phyloP scores from a whole-genome alignment of 2,888 invertebrate species.

The Muschampia plurimacula region DNA sequence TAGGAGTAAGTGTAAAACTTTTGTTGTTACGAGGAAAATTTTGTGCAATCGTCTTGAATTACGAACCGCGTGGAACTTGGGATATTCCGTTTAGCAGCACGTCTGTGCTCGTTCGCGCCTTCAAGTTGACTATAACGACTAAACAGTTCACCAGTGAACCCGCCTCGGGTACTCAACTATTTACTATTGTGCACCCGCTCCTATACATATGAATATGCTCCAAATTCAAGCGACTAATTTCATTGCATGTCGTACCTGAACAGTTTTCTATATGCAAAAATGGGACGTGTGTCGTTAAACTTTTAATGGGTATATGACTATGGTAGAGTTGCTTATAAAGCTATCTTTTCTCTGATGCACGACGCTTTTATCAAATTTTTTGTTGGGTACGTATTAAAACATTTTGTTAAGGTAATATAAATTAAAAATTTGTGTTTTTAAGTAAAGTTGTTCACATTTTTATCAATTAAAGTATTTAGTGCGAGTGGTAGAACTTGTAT shows the following conservation, averaged over 20 bases:
- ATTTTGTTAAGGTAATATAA: no score
- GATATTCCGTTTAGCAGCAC: constrained; percentile 57
- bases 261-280: constrained; percentile 19
- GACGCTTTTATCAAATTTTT: no score
- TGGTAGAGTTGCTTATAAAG: background rate
- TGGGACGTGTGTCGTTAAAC: background rate
- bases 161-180: constrained; percentile 47
- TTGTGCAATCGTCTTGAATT: constrained; percentile 43
- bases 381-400: no score
- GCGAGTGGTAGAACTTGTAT: no score
- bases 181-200: constrained; percentile 52
- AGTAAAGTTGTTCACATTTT: no score
- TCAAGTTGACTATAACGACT: constrained; percentile 66
- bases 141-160: constrained; percentile 48
- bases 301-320: background rate
- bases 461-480: no score
- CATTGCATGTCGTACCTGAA: constrained; percentile 16
- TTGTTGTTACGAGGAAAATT: constrained; percentile 21
- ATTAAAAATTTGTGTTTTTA: no score
- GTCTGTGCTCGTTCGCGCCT: constrained; percentile 66
- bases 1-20: background rate
- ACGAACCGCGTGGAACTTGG: constrained; percentile 62
- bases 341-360: no score
- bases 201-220: constrained; percentile 39
- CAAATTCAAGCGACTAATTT: constrained; percentile 24